phyloP scores from a whole-genome alignment of 1,140 invertebrate genomes.

The Trigoniulus corallinus region DNA sequence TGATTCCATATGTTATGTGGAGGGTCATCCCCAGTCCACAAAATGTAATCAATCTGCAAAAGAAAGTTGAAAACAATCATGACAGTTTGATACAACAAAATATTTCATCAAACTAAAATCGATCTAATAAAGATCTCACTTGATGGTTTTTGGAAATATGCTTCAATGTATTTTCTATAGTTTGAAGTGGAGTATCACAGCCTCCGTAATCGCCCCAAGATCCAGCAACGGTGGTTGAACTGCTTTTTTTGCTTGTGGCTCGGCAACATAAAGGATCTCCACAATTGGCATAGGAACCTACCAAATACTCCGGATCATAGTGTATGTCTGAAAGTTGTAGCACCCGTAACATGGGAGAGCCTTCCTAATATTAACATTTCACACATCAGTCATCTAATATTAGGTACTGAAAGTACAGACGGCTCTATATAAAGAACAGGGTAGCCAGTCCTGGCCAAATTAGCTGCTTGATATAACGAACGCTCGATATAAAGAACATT shows the following conservation, averaged over 20 bases:
- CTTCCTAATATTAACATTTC: background rate
- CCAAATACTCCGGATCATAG: constrained; percentile 52
- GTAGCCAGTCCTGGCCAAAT: too few relatives aligned
- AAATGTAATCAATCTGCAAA: constrained; percentile 52
- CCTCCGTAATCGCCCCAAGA: constrained; percentile 56
- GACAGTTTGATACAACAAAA: background rate
- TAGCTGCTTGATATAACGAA: too few relatives aligned
- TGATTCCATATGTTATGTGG: constrained; percentile 71
- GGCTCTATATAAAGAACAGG: background rate
- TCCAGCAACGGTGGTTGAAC: constrained; percentile 34
- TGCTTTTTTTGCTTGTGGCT: constrained; percentile 32
- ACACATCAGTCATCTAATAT: background rate
- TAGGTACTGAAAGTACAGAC: background rate
- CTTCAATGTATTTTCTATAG: constrained; percentile 36
- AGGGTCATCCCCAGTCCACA: constrained; percentile 70
- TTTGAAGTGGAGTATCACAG: constrained; percentile 52
- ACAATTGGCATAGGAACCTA: constrained; percentile 46
- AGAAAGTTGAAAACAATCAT: constrained; percentile 14
- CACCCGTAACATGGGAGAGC: constrained; percentile 22
- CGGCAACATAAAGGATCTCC: constrained; percentile 61
- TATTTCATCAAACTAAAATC: constrained; percentile 12
- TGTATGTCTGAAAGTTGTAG: constrained; percentile 66
- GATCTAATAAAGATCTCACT: constrained; percentile 11
- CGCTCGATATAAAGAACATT: background rate
- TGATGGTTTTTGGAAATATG: constrained; percentile 22